Evolutionary conservation across 2,113 vertebrate genomes (phyloP).

Genomic region (Tretioscincus oriximinensis): DNA sequence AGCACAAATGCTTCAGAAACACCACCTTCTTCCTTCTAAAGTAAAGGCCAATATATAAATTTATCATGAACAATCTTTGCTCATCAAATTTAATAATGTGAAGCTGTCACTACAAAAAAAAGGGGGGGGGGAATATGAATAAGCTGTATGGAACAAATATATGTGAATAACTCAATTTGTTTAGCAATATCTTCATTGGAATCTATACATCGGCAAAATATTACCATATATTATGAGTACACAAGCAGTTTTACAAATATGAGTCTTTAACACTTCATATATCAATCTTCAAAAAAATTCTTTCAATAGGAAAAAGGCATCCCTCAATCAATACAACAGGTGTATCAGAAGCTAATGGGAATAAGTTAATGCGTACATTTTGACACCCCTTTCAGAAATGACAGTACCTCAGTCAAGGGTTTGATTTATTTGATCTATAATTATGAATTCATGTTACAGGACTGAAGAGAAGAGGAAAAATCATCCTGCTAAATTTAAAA

Average conservation of each 20-base stretch:
- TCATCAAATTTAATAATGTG: slow-evolving; percentile 34
- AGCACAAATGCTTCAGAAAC: neutral
- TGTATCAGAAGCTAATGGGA: slow-evolving; percentile 19
- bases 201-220: slow-evolving; percentile 26
- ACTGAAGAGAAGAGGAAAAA: slow-evolving; percentile 50
- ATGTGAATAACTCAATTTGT: neutral
- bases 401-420: slow-evolving; percentile 66
- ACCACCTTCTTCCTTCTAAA: slow-evolving; percentile 1
- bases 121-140: neutral
- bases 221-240: slow-evolving; percentile 20
- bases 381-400: slow-evolving; percentile 55
- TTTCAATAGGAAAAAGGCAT: slow-evolving; percentile 12
- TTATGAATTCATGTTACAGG: slow-evolving; percentile 61
- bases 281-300: neutral
- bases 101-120: neutral
- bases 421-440: slow-evolving; percentile 65
- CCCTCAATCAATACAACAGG: slow-evolving; percentile 4
- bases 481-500: slow-evolving; percentile 56
- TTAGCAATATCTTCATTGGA: slow-evolving; percentile 36
- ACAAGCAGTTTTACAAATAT: slow-evolving; percentile 7
- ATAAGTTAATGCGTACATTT: slow-evolving; percentile 15
- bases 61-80: neutral
- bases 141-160: neutral
- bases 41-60: slow-evolving; percentile 15
- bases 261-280: neutral